phyloP scores from a whole-genome alignment of 2,113 vertebrate genomes.

The Calypte anna region DNA sequence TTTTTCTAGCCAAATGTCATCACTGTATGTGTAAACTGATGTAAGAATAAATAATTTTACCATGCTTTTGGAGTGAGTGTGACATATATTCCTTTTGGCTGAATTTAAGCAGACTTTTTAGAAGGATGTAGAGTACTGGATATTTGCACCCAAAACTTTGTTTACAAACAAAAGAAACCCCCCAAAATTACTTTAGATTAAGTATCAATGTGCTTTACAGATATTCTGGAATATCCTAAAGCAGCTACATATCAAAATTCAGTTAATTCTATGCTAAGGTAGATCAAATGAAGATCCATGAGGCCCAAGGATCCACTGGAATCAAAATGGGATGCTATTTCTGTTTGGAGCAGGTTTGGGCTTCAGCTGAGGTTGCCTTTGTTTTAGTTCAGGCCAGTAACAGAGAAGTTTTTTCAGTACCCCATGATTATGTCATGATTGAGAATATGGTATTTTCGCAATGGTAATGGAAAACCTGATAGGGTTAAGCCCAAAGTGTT shows the following conservation, averaged over 20 bases:
- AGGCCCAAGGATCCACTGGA: neutral
- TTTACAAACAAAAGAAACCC: neutral
- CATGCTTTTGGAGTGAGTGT: neutral
- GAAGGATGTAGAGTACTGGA: neutral
- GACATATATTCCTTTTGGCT: neutral
- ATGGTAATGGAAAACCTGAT: accelerated
- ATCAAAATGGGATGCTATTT: accelerated
- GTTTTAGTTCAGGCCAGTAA: neutral
- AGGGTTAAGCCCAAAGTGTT: accelerated
- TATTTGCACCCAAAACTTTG: neutral
- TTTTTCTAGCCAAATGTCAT: constrained; percentile 2
- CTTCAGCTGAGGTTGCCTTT: neutral
- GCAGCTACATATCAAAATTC: neutral
- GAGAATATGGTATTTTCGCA: neutral
- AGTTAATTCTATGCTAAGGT: neutral
- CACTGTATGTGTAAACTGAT: neutral
- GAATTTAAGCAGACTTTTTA: neutral
- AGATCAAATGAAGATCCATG: neutral
- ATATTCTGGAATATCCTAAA: neutral
- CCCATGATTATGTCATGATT: accelerated
- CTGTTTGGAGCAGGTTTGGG: neutral
- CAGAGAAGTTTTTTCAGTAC: neutral
- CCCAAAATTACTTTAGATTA: neutral
- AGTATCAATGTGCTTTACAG: neutral
- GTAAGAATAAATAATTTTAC: constrained; percentile 43